Evolutionary conservation across 2,888 invertebrate species (phyloP).

Genomic region (Sarcophaga variegata): DNA sequence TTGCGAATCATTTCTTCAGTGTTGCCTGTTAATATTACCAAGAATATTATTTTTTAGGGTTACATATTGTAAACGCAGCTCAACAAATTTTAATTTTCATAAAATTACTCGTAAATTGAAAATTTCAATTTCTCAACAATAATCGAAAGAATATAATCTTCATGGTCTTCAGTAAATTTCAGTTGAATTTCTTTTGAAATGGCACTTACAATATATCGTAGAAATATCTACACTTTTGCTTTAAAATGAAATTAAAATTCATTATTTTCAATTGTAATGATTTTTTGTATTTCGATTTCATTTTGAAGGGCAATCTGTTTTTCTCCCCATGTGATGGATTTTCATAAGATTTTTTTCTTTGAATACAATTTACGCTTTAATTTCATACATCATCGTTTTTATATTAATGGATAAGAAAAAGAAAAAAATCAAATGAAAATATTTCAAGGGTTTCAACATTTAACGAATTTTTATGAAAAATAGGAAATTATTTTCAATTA

Average conservation of each 20-base stretch:
- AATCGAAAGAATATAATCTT: too few species aligned
- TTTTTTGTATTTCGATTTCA: not conserved
- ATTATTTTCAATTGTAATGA: constrained; percentile 35
- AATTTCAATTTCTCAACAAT: too few species aligned
- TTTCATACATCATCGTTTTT: constrained; percentile 81
- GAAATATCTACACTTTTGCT: constrained; percentile 51
- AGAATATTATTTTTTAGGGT: too few species aligned
- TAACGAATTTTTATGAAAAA: constrained; percentile 24
- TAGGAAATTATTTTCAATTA: not conserved
- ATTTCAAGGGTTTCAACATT: constrained; percentile 50
- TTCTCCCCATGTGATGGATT: constrained; percentile 27
- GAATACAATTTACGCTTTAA: constrained; percentile 68
- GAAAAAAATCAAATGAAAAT: constrained; percentile 65
- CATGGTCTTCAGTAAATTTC: too few species aligned
- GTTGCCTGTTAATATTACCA: too few species aligned
- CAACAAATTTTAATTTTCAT: too few species aligned
- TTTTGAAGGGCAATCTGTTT: constrained; percentile 56
- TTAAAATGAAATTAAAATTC: constrained; percentile 7
- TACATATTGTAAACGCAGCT: too few species aligned
- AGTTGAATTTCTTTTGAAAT: constrained; percentile 2
- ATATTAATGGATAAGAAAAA: constrained; percentile 80
- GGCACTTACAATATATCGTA: constrained; percentile 25
- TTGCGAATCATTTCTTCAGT: too few species aligned
- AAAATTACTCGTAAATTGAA: too few species aligned
- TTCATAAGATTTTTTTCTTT: constrained; percentile 27